A percentile compares a stretch with the other conserved stretches of the same genome.
Evolutionary conservation across 2,113 vertebrate species (phyloP).

Genomic region (Charina bottae): DNA sequence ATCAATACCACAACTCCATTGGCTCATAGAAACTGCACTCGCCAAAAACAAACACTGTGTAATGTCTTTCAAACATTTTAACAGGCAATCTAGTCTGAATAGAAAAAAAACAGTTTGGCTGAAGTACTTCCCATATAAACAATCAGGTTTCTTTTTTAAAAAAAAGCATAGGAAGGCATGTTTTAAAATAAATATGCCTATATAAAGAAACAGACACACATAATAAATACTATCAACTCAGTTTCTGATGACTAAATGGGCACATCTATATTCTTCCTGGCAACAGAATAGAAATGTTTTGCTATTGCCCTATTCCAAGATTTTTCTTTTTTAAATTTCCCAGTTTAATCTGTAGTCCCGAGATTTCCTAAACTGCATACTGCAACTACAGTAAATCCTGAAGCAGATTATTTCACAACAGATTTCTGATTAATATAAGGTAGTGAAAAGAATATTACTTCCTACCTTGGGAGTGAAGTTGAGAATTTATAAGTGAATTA

Average conservation of each 20-base stretch:
- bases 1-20: background rate
- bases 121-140: slow-evolving; percentile 21
- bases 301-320: background rate
- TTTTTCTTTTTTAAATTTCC: background rate
- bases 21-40: slow-evolving; percentile 35
- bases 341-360: background rate
- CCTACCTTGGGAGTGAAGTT: background rate
- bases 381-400: no score
- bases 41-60: slow-evolving; percentile 41
- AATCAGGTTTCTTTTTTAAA: background rate
- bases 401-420: background rate
- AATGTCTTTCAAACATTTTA: slow-evolving; percentile 32
- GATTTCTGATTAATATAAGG: background rate
- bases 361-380: background rate
- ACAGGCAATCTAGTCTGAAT: background rate
- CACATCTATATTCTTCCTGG: background rate
- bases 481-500: background rate
- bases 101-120: background rate
- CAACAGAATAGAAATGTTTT: background rate
- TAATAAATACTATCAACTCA: background rate
- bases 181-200: background rate
- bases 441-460: background rate
- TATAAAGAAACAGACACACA: background rate
- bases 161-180: background rate
- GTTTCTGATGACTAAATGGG: background rate